These are phyloP conservation scores for Apeltes quadracus DNA, from an alignment of 2,113 vertebrate genomes.

Conservation along the genomic window DNA sequence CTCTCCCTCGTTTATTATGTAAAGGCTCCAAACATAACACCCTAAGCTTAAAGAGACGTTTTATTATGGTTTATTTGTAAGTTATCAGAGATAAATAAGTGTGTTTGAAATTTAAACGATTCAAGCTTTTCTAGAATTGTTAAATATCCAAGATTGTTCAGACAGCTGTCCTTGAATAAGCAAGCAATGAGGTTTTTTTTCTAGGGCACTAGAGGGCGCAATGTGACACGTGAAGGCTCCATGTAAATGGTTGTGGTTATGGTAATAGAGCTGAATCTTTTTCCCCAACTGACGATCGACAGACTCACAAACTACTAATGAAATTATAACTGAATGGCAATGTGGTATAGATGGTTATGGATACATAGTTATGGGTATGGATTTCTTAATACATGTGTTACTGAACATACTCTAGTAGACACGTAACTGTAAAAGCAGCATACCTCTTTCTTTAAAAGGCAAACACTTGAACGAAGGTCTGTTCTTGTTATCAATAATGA, in stretches of 20 bases:
- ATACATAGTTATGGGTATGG: neutral
- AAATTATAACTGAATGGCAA: neutral
- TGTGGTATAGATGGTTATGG: neutral
- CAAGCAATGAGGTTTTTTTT: neutral
- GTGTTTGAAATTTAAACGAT: neutral
- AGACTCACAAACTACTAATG: neutral
- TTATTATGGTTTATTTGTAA: neutral
- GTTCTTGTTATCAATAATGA: neutral
- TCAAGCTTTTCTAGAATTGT: neutral
- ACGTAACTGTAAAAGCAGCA: neutral
- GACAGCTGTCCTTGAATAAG: conserved; percentile 1
- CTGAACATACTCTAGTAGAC: neutral
- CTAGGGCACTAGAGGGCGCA: neutral
- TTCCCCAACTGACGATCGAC: no score
- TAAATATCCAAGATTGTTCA: neutral
- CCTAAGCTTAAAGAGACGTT: neutral
- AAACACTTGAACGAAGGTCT: neutral
- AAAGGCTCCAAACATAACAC: neutral
- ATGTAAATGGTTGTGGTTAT: fast-evolving
- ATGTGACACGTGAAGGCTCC: neutral
- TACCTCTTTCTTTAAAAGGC: neutral
- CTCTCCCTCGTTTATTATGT: neutral
- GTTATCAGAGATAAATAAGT: neutral
- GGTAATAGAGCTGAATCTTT: neutral
- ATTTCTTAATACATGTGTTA: conserved; percentile 11